Evolutionary conservation across 1,140 invertebrate genomes (phyloP).

Genomic region (Gonatopus flavifemur): DNA sequence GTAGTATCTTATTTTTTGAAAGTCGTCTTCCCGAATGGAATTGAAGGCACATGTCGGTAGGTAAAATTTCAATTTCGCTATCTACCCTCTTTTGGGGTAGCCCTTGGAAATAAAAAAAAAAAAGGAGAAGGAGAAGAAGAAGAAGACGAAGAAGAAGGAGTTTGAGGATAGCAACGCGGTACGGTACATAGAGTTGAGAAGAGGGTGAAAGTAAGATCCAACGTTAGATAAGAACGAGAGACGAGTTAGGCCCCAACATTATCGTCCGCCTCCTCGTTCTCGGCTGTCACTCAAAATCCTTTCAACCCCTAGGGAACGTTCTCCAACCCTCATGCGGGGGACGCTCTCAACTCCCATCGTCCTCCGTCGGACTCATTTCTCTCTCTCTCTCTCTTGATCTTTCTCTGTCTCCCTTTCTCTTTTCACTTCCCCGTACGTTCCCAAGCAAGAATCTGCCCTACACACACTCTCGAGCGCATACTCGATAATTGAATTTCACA

Average conservation of each 20-base stretch:
- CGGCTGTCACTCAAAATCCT: constrained; percentile 48
- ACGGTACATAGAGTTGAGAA: too few relatives aligned
- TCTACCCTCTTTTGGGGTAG: constrained; percentile 35
- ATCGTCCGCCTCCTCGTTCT: constrained; percentile 22
- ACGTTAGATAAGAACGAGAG: constrained; percentile 40
- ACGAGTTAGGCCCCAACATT: constrained; percentile 33
- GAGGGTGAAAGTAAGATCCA: constrained; percentile 27
- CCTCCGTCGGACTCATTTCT: constrained; percentile 30
- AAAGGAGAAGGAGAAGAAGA: too few relatives aligned
- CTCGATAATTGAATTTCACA: constrained; percentile 59
- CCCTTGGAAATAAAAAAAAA: too few relatives aligned
- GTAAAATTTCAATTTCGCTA: constrained; percentile 48
- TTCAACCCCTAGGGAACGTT: too few relatives aligned
- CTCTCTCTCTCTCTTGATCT: constrained; percentile 24
- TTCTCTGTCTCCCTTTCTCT: constrained; percentile 27
- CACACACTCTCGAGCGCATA: too few relatives aligned
- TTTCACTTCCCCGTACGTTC: constrained; percentile 25
- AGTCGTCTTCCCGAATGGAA: constrained; percentile 20
- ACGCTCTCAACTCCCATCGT: too few relatives aligned
- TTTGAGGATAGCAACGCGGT: too few relatives aligned
- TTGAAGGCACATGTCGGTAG: constrained; percentile 22
- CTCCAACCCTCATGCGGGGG: too few relatives aligned
- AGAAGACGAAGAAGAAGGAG: too few relatives aligned
- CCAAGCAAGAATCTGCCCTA: constrained; percentile 36
- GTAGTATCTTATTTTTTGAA: constrained; percentile 4